Evolutionary conservation across 1,140 invertebrate genomes (phyloP).

Genomic region (Uloborus diversus): DNA sequence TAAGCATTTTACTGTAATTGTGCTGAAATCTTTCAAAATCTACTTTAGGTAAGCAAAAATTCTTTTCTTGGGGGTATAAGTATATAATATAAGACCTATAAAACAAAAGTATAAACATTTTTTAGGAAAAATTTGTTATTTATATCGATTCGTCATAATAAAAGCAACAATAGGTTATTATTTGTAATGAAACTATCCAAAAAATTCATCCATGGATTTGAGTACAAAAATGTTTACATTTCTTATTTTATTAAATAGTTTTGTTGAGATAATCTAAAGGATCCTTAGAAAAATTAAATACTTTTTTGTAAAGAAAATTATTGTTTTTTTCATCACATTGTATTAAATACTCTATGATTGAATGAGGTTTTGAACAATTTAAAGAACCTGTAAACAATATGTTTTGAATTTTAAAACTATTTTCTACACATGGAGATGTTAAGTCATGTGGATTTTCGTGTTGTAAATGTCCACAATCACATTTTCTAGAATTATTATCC

Average conservation of each 20-base stretch:
- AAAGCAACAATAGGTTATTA: too few species aligned
- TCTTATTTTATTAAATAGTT: not conserved
- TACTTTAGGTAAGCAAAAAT: too few species aligned
- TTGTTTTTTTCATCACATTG: not conserved
- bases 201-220: slow-evolving; percentile 1
- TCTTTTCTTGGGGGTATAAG: too few species aligned
- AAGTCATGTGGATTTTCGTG: not conserved
- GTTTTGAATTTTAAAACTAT: not conserved
- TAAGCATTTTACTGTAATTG: too few species aligned
- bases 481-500: not conserved
- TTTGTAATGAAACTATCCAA: not conserved
- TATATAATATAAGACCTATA: not conserved
- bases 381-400: not conserved
- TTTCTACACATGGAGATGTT: not conserved
- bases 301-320: not conserved
- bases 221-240: slow-evolving; percentile 6
- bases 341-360: not conserved
- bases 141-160: too few species aligned
- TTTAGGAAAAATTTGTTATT: not conserved
- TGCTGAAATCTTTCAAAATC: too few species aligned
- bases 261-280: not conserved
- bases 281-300: not conserved
- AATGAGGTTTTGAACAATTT: slow-evolving; percentile 15
- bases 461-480: slow-evolving; percentile 2
- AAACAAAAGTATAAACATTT: slow-evolving; percentile 11